phyloP scores from a whole-genome alignment of 2,113 vertebrate species.

The Etia nguti region DNA sequence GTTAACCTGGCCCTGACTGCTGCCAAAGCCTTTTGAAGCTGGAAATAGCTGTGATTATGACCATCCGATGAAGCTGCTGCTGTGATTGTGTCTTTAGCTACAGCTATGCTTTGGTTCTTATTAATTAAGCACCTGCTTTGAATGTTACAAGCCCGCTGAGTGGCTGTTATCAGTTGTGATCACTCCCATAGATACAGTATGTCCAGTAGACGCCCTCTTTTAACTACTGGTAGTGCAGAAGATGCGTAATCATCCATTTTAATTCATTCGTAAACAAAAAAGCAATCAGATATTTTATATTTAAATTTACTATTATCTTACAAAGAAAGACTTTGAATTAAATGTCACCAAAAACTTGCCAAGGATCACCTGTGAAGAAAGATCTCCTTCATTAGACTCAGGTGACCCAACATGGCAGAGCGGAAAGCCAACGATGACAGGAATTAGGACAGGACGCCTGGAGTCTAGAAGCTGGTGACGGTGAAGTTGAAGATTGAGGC shows the following conservation, averaged over 20 bases:
- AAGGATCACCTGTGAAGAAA: background rate
- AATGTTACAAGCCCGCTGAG: background rate
- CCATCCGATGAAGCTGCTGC: background rate
- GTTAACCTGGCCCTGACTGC: background rate
- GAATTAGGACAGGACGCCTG: background rate
- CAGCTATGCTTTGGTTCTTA: background rate
- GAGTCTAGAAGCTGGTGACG: background rate
- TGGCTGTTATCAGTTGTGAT: background rate
- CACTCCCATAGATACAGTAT: background rate
- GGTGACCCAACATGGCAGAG: background rate
- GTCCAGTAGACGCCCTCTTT: background rate
- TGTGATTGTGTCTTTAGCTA: background rate
- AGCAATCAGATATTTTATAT: background rate
- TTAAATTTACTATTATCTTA: background rate
- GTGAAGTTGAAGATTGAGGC: too few relatives aligned
- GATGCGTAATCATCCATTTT: background rate
- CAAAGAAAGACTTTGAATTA: background rate
- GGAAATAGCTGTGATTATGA: background rate
- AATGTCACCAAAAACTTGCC: background rate
- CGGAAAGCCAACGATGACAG: background rate
- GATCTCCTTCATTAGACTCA: background rate
- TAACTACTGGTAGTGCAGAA: background rate
- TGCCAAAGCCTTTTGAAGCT: background rate
- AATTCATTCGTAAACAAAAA: background rate
- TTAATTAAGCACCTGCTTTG: background rate